A percentile compares a stretch with the other conserved stretches of the same genome.
These are phyloP conservation scores for Tyria jacobaeae DNA, from an alignment of 2,888 invertebrate genomes.

Conservation along the genomic window DNA sequence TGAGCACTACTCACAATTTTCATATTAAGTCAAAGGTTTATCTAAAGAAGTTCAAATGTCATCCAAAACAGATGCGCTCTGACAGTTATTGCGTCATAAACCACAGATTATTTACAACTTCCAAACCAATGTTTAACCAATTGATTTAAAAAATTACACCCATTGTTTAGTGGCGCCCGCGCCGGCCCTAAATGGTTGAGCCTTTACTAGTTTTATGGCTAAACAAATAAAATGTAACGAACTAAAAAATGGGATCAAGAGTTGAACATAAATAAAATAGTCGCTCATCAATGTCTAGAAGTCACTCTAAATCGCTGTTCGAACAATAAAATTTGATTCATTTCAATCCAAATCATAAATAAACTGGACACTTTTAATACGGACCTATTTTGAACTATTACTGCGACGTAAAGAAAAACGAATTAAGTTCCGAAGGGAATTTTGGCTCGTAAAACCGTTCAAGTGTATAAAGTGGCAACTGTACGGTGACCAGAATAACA, in stretches of 20 bases:
- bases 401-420: conserved; percentile 71
- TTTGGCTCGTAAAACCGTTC: conserved; percentile 62
- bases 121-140: conserved; percentile 38
- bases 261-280: conserved; percentile 70
- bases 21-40: conserved; percentile 3
- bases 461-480: conserved; percentile 59
- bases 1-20: not conserved
- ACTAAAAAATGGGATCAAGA: conserved; percentile 77
- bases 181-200: conserved; percentile 42
- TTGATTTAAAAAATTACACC: conserved; percentile 45
- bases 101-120: conserved; percentile 35
- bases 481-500: conserved; percentile 55
- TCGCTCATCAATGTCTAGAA: conserved; percentile 69
- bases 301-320: conserved; percentile 66
- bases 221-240: conserved; percentile 65
- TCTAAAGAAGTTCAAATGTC: conserved; percentile 22
- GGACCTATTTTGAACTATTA: conserved; percentile 81
- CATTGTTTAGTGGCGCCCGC: conserved; percentile 63
- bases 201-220: conserved; percentile 51
- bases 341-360: conserved; percentile 72
- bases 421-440: conserved; percentile 63
- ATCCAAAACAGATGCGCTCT: conserved; percentile 21
- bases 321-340: conserved; percentile 78
- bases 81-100: conserved; percentile 30
- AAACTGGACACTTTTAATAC: conserved; percentile 77